A percentile compares a stretch with the other conserved stretches of the same genome.
Conservation (phyloP, 2,113 vertebrate genomes). For the Bucco capensis region DNA sequence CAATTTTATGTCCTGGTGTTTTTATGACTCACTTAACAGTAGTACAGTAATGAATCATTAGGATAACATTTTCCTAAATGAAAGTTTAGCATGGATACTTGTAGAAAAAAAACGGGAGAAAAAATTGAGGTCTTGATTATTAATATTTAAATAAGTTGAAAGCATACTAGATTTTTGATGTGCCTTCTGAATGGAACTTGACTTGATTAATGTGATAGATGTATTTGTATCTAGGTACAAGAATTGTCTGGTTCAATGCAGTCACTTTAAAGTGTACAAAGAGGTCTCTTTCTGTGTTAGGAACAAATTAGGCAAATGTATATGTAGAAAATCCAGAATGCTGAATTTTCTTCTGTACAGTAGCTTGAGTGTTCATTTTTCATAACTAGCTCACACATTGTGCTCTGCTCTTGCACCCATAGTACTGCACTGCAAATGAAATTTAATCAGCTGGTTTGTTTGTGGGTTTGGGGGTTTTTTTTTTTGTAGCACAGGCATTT, state of each 20-base stretch:
- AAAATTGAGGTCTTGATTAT: not conserved
- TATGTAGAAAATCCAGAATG: not conserved
- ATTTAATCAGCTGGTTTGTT: too few relatives aligned
- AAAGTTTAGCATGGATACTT: not conserved
- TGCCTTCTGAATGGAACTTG: not conserved
- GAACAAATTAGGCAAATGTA: not conserved
- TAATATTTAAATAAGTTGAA: not conserved
- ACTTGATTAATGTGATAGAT: not conserved
- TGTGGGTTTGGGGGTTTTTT: too few relatives aligned
- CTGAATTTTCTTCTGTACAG: not conserved
- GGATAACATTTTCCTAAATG: not conserved
- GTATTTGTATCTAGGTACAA: not conserved
- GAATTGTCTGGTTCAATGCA: not conserved
- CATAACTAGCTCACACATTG: not conserved
- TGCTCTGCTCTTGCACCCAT: not conserved
- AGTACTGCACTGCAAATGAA: not conserved
- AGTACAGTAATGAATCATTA: not conserved
- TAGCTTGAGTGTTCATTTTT: not conserved
- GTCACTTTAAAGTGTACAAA: not conserved
- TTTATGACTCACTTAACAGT: not conserved
- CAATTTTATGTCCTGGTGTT: not conserved
- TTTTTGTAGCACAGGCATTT: slow-evolving; percentile 85
- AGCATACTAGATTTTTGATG: not conserved
- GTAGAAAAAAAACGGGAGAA: not conserved
- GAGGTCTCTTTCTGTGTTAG: not conserved